These are phyloP conservation scores for Notospermus geniculatus DNA, from an alignment of 1,140 invertebrate genomes.

Conservation along the genomic window DNA sequence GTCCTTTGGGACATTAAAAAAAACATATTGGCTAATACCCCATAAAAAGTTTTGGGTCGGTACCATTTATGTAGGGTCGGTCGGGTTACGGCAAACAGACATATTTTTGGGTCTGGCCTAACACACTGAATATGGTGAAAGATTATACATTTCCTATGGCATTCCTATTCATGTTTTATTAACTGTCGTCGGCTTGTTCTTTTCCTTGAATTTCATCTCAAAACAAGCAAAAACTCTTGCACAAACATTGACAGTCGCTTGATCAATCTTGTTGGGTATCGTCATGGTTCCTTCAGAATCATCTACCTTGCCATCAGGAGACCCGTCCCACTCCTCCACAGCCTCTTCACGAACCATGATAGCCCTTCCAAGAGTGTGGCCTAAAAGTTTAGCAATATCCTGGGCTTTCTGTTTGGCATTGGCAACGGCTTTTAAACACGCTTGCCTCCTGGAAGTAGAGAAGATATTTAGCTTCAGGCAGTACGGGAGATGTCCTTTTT, in stretches of 20 bases:
- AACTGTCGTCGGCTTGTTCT: conserved; percentile 14
- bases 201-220: conserved; percentile 44
- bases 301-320: conserved; percentile 20
- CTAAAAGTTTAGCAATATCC: conserved; percentile 47
- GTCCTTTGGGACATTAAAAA: too few relatives aligned
- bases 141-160: too few relatives aligned
- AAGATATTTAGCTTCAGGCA: background rate
- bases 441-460: conserved; percentile 35
- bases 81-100: too few relatives aligned
- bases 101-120: too few relatives aligned
- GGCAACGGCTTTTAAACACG: conserved; percentile 42
- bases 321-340: conserved; percentile 33
- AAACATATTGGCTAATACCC: too few relatives aligned
- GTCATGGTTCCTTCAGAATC: conserved; percentile 30
- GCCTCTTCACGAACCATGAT: conserved; percentile 39
- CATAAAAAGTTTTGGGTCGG: too few relatives aligned
- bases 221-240: conserved; percentile 35
- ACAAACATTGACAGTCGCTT: conserved; percentile 31
- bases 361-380: conserved; percentile 38
- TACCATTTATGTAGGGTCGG: too few relatives aligned
- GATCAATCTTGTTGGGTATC: conserved; percentile 32
- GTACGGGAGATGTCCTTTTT: too few relatives aligned
- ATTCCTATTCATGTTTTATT: too few relatives aligned
- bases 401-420: conserved; percentile 51
- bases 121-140: too few relatives aligned